These are phyloP conservation scores for Lamproptera curius DNA, from an alignment of 2,888 invertebrate species.

Conservation along the genomic window DNA sequence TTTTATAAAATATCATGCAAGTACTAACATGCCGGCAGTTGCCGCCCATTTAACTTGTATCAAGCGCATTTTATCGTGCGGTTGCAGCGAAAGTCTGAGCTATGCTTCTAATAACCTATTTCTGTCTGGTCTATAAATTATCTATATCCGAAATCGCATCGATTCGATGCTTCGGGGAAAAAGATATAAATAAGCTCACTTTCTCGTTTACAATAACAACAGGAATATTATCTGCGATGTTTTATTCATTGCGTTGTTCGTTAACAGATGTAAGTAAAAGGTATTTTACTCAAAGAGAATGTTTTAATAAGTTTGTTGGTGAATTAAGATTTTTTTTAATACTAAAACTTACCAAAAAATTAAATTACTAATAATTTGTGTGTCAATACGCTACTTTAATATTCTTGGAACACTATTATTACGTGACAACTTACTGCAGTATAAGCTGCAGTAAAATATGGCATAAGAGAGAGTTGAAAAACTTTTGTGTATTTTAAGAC, in stretches of 20 bases:
- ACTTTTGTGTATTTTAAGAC: not conserved
- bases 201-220: not conserved
- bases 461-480: no score
- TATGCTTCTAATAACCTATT: no score
- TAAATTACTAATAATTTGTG: not conserved
- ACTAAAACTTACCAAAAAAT: not conserved
- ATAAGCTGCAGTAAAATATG: not conserved
- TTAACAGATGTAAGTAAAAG: not conserved
- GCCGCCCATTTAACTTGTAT: no score
- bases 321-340: not conserved
- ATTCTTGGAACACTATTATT: not conserved
- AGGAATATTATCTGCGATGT: not conserved
- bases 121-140: no score
- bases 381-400: not conserved
- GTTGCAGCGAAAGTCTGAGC: no score
- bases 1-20: no score
- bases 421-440: constrained; percentile 2
- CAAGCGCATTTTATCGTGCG: no score
- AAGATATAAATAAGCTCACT: no score
- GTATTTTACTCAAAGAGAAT: not conserved
- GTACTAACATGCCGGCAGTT: no score
- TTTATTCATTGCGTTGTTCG: not conserved
- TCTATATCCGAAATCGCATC: no score
- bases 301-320: no score
- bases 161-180: no score